These are phyloP conservation scores for Sula dactylatra DNA, from an alignment of 2,113 vertebrate genomes.

Conservation along the genomic window DNA sequence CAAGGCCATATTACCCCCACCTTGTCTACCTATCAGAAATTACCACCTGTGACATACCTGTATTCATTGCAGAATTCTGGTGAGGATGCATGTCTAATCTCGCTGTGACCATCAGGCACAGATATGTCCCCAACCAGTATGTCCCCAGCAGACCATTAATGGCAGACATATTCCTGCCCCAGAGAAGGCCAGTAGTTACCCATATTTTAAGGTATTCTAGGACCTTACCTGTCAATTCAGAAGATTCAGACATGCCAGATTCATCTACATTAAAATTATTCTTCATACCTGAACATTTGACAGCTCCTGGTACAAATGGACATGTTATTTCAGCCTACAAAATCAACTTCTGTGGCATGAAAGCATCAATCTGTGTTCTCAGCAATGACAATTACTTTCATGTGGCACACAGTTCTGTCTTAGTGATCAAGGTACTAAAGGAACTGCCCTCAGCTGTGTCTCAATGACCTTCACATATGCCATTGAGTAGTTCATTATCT, in stretches of 20 bases:
- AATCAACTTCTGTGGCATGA: neutral
- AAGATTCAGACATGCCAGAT: neutral
- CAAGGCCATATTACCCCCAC: neutral
- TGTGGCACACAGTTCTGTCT: neutral
- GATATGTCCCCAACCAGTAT: neutral
- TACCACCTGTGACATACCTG: neutral
- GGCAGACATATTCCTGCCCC: neutral
- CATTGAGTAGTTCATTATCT: neutral
- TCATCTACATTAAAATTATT: neutral
- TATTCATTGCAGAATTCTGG: neutral
- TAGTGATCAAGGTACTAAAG: neutral
- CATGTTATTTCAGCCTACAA: neutral
- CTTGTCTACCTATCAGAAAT: neutral
- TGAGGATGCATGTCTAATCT: neutral
- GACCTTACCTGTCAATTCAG: neutral
- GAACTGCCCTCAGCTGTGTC: neutral
- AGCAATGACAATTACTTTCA: neutral
- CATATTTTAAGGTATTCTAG: neutral
- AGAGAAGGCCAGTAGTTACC: neutral
- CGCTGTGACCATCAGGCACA: rapidly evolving
- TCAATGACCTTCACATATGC: neutral
- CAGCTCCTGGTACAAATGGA: neutral
- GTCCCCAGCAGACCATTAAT: neutral
- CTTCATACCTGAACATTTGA: neutral
- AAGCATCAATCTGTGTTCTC: neutral